phyloP scores from a whole-genome alignment of 2,113 vertebrate species.

The Pitta sordida region DNA sequence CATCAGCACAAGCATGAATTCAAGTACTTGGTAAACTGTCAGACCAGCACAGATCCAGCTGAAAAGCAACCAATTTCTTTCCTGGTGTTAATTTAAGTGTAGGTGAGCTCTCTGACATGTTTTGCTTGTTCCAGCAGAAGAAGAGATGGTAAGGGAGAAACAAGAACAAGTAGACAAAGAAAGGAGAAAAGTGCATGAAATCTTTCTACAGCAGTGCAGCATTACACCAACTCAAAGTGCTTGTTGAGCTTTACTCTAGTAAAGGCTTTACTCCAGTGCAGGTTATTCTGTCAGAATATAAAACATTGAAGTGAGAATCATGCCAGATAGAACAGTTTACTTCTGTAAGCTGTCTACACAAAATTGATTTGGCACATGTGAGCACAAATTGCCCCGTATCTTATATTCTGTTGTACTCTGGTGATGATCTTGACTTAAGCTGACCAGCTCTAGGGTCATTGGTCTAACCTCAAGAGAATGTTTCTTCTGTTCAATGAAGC shows the following conservation, averaged over 20 bases:
- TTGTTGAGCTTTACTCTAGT: not conserved
- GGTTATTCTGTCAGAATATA: not conserved
- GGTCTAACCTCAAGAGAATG: not conserved
- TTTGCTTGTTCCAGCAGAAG: no score
- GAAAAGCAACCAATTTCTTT: no score
- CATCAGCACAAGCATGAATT: no score
- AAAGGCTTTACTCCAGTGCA: not conserved
- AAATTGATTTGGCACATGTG: not conserved
- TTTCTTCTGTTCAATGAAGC: not conserved
- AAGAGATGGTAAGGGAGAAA: not conserved
- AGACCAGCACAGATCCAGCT: no score
- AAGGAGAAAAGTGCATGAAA: not conserved
- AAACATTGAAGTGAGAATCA: not conserved
- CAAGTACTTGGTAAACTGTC: no score
- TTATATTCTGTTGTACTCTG: not conserved
- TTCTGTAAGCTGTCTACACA: not conserved
- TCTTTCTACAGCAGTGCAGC: not conserved
- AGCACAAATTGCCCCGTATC: not conserved
- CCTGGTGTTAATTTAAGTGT: no score
- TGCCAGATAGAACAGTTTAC: not conserved
- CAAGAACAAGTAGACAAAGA: not conserved
- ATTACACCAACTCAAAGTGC: not conserved
- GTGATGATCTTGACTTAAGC: not conserved
- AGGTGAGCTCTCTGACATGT: no score
- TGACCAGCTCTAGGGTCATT: not conserved